A percentile compares a stretch with the other conserved stretches of the same genome.
Evolutionary conservation across 2,797 vertebrate genomes (phyloP).

Genomic region (Sibirionetta formosa): DNA sequence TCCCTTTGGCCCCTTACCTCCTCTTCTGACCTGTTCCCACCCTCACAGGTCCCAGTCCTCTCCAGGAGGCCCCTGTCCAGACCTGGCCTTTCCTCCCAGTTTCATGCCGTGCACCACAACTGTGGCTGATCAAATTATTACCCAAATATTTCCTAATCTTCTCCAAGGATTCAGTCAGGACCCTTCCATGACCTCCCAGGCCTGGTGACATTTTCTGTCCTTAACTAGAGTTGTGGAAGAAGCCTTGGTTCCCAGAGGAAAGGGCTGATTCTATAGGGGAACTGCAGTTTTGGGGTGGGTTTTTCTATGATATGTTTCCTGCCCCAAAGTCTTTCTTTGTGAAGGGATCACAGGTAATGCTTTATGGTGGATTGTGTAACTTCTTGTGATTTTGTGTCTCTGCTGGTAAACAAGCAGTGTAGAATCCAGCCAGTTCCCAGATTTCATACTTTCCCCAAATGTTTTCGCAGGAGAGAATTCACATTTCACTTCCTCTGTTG

Average conservation of each 20-base stretch:
- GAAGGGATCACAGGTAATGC: not conserved
- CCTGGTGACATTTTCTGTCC: not conserved
- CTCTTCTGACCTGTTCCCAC: not conserved
- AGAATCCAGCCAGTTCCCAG: not conserved
- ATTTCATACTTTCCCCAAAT: conserved; percentile 39
- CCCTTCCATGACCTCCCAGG: not conserved
- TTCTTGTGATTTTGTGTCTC: not conserved
- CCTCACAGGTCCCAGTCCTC: accelerated
- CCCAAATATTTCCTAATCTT: not conserved
- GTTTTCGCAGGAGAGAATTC: conserved; percentile 52
- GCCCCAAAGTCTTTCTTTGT: not conserved
- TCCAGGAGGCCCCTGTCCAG: accelerated
- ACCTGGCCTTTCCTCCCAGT: not conserved
- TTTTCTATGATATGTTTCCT: not conserved
- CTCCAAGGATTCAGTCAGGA: not conserved
- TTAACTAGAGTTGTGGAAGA: not conserved
- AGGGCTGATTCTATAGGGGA: not conserved
- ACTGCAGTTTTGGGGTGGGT: not conserved
- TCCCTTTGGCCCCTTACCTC: not conserved
- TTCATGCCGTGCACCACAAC: not conserved
- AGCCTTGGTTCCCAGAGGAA: not conserved
- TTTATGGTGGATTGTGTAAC: accelerated
- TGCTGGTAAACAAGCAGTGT: conserved; percentile 1
- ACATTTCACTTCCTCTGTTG: conserved; percentile 49
- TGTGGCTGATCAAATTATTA: not conserved